Evolutionary conservation across 2,888 invertebrate genomes (phyloP), one percentile per base, ranked within the genome.

Genomic region (Tipula helvola): DNA sequence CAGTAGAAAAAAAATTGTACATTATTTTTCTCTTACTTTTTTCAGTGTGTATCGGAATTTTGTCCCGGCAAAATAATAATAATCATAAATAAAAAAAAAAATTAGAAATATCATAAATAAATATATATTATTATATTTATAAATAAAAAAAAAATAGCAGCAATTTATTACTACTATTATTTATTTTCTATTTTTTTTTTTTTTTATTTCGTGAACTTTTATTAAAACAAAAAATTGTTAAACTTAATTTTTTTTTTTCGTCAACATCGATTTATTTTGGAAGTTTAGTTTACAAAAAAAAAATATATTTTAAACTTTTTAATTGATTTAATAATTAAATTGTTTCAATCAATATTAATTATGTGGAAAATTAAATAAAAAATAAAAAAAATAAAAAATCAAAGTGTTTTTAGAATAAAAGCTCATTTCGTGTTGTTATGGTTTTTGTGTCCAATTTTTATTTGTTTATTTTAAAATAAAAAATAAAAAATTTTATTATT

Each of bases 11-110:
- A 71, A 71, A 71, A 71, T 71, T 71, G 71, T 71, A 71, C n/a
- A 10, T n/a, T 71, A 28, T 84, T 84, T 84, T 84, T 84, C 41
- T 84, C 41, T 84, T 84, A 36, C 41, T 13, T 39, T 84, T 39
- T 36, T 84, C 41, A 84, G 84, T 84, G 84, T 84, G 84, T 36
- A 84, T 84, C 84, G 84, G 84, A 84, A 84, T 84, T 71, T 84
- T 84, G 84, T 39, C 84, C 84, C 84, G 84, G 84, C 36, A 39
- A 41, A 84, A 16, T 84, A n/a, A 84, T 84, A 84, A 41, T 16
- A 39, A 39, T 84, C 84, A 84, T 41, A 84, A 84, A 84, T 71
- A 71, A n/a, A 28, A 28, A 71, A 10, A 71, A 71, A 71, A 52
- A 28, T 28, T 57, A 16, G 12, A n/a, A 71, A 28, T 71, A 28